Evolutionary conservation across 2,888 invertebrate species (phyloP).

Genomic region (Lochmaea capreae): DNA sequence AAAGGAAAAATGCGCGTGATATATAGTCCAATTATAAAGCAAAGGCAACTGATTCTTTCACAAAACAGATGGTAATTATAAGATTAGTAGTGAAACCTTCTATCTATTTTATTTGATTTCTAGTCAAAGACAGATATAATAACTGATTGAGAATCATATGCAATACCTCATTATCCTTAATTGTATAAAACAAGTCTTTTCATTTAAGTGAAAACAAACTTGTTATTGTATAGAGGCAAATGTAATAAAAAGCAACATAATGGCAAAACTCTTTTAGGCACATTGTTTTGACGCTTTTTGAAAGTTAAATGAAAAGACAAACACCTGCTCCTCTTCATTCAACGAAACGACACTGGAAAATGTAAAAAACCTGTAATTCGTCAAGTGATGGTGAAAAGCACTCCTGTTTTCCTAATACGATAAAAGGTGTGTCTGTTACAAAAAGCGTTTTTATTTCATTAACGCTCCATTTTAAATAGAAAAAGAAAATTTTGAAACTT

Average conservation of each 20-base stretch:
- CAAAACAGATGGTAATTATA: too few relatives aligned
- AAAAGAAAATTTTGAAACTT: background rate
- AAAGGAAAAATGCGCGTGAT: too few relatives aligned
- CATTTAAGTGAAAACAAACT: background rate
- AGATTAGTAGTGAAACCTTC: too few relatives aligned
- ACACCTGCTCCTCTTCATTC: slow-evolving; percentile 12
- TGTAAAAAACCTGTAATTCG: slow-evolving; percentile 20
- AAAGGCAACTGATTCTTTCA: too few relatives aligned
- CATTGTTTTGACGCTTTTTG: background rate
- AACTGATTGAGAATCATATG: too few relatives aligned
- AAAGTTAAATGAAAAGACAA: slow-evolving; percentile 13
- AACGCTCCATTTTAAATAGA: background rate
- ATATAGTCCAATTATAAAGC: too few relatives aligned
- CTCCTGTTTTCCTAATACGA: slow-evolving; percentile 8
- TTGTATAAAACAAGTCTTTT: background rate
- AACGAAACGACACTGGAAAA: slow-evolving; percentile 9
- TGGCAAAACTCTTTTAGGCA: background rate
- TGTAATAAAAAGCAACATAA: background rate
- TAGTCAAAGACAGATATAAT: too few relatives aligned
- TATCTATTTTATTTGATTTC: too few relatives aligned
- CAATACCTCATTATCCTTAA: too few relatives aligned
- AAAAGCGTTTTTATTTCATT: slow-evolving; percentile 12
- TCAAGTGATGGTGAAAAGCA: slow-evolving; percentile 15
- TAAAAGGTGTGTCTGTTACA: slow-evolving; percentile 15
- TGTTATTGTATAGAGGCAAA: background rate